phyloP scores from a whole-genome alignment of 2,797 vertebrate species.

The Streptopelia turtur region DNA sequence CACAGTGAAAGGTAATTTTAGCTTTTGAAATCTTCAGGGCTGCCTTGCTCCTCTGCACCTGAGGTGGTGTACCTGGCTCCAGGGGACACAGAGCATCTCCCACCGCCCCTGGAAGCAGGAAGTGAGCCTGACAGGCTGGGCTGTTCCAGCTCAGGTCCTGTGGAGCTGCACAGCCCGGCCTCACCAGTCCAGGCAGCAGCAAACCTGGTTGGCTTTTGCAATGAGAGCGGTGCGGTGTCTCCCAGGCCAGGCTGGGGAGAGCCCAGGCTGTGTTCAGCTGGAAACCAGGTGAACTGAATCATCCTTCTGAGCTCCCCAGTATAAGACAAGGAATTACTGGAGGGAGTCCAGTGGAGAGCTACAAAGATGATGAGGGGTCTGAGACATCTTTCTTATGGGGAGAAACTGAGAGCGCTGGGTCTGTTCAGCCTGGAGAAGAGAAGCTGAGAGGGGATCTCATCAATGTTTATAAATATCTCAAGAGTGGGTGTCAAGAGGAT shows the following conservation, averaged over 20 bases:
- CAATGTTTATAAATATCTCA: no score
- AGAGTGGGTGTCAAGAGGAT: no score
- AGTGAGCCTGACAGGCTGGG: background rate
- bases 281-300: background rate
- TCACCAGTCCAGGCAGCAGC: background rate
- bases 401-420: no score
- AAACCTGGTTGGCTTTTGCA: rapidly evolving
- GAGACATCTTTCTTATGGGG: no score
- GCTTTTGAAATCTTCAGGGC: background rate
- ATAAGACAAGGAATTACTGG: no score
- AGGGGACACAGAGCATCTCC: background rate
- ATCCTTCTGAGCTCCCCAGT: background rate
- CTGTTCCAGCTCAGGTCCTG: background rate
- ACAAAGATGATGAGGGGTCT: no score
- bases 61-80: background rate
- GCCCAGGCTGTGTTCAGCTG: background rate
- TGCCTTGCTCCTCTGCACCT: background rate
- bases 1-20: background rate
- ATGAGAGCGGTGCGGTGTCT: background rate
- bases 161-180: background rate
- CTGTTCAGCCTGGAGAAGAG: no score
- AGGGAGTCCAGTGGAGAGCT: no score
- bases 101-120: background rate
- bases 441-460: no score
- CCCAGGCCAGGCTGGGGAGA: background rate